A percentile compares a stretch with the other conserved stretches of the same genome.
phyloP scores from a whole-genome alignment of 2,888 invertebrate genomes.

The Trichacis sp. region DNA sequence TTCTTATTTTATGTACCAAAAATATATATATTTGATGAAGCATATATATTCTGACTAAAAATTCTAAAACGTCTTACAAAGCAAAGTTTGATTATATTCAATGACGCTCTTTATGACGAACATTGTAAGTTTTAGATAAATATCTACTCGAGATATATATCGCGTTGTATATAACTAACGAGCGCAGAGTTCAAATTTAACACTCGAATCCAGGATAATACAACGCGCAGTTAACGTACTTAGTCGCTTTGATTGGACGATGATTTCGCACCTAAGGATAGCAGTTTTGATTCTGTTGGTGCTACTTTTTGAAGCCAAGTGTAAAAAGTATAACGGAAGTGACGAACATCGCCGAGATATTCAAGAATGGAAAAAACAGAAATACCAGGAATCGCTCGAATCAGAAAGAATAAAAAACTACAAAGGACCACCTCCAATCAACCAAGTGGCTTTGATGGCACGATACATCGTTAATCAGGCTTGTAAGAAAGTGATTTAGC shows the following conservation, averaged over 20 bases:
- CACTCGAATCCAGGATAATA: neutral
- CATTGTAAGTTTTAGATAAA: too few species aligned
- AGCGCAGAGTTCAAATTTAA: neutral
- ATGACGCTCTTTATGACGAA: too few species aligned
- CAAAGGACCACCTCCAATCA: slow-evolving; percentile 73
- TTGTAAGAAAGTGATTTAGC: slow-evolving; percentile 70
- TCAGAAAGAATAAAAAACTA: neutral
- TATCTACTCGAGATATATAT: neutral
- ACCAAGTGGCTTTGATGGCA: slow-evolving; percentile 76
- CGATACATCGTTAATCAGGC: slow-evolving; percentile 80
- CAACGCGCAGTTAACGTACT: neutral
- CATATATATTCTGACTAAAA: too few species aligned
- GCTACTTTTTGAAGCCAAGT: neutral
- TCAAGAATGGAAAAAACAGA: neutral
- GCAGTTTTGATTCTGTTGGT: neutral
- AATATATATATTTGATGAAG: too few species aligned
- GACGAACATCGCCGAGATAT: neutral
- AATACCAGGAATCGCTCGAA: neutral
- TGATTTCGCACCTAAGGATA: neutral
- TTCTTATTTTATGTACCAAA: too few species aligned
- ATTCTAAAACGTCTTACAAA: too few species aligned
- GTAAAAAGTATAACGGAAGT: neutral
- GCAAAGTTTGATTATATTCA: too few species aligned
- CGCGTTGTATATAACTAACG: neutral
- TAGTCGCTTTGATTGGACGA: neutral